Evolutionary conservation across 1,140 invertebrate genomes (phyloP).

Genomic region (Heliothis subflexa): DNA sequence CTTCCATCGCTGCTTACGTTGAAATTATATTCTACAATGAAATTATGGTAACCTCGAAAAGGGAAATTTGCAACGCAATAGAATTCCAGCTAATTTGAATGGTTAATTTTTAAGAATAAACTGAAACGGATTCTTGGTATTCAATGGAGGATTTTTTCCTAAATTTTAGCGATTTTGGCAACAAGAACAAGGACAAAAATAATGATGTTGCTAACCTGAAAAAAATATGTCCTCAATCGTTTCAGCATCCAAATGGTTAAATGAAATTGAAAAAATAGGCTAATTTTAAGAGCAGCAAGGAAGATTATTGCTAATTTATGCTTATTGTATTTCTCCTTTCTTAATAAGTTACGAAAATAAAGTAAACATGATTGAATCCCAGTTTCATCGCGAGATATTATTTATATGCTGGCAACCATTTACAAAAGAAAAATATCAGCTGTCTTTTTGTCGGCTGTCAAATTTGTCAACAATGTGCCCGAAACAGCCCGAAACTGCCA

Average conservation of each 20-base stretch:
- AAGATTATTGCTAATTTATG: too few species aligned
- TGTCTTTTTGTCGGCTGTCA: too few species aligned
- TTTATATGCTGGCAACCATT: too few species aligned
- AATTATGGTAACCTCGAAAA: background rate
- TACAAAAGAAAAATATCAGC: too few species aligned
- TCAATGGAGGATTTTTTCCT: slow-evolving; percentile 52
- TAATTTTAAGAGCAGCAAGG: too few species aligned
- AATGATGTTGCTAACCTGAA: slow-evolving; percentile 28
- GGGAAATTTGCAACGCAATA: slow-evolving; percentile 34
- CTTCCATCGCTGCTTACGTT: slow-evolving; percentile 73
- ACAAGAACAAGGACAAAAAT: slow-evolving; percentile 45
- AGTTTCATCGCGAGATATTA: too few species aligned
- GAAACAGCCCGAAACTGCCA: background rate
- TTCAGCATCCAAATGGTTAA: background rate
- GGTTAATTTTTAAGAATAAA: slow-evolving; percentile 36
- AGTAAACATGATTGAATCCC: too few species aligned
- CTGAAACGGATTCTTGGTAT: slow-evolving; percentile 28
- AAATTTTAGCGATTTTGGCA: slow-evolving; percentile 46
- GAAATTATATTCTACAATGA: slow-evolving; percentile 49
- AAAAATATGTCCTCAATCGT: background rate
- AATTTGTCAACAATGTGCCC: background rate
- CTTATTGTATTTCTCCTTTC: too few species aligned
- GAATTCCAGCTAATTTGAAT: slow-evolving; percentile 42
- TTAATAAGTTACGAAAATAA: too few species aligned
- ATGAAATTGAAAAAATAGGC: too few species aligned